These are phyloP conservation scores for Remorina albescens DNA, from an alignment of 2,797 vertebrate species.

Conservation along the genomic window DNA sequence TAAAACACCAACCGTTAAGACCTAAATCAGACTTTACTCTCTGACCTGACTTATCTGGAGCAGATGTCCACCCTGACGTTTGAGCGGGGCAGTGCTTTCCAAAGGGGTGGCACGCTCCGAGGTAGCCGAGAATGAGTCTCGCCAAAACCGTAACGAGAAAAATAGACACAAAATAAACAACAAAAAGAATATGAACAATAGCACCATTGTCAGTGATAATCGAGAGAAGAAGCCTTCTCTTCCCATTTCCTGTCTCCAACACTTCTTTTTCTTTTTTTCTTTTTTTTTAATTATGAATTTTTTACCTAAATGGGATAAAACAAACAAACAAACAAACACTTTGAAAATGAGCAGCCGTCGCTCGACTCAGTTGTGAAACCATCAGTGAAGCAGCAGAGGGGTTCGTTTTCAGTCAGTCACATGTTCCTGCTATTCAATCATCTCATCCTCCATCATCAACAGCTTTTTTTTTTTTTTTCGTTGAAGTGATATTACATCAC, in stretches of 20 bases:
- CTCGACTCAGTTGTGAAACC: slow-evolving; percentile 24
- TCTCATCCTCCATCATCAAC: slow-evolving; percentile 27
- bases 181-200: slow-evolving; percentile 78
- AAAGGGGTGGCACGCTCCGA: slow-evolving; percentile 79
- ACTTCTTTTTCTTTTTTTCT: slow-evolving; percentile 19
- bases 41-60: slow-evolving; percentile 36
- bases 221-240: slow-evolving; percentile 58
- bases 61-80: slow-evolving; percentile 1
- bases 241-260: slow-evolving; percentile 46
- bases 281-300: slow-evolving; percentile 24
- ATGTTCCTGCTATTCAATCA: slow-evolving; percentile 51
- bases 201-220: slow-evolving; percentile 87
- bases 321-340: slow-evolving; percentile 16
- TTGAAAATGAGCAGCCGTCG: slow-evolving; percentile 9
- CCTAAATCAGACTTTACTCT: neutral
- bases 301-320: slow-evolving; percentile 45
- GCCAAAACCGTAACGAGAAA: slow-evolving; percentile 38
- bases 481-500: slow-evolving; percentile 24
- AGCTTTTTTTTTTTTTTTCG: slow-evolving; percentile 13
- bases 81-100: slow-evolving; percentile 47
- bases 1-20: neutral
- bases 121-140: slow-evolving; percentile 86
- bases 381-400: slow-evolving; percentile 48
- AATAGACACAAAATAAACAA: slow-evolving; percentile 60
- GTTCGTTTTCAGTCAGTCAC: slow-evolving; percentile 69